A percentile compares a stretch with the other conserved stretches of the same genome.
phyloP scores from a whole-genome alignment of 1,140 invertebrate genomes.

The Drosophila kanapiae region DNA sequence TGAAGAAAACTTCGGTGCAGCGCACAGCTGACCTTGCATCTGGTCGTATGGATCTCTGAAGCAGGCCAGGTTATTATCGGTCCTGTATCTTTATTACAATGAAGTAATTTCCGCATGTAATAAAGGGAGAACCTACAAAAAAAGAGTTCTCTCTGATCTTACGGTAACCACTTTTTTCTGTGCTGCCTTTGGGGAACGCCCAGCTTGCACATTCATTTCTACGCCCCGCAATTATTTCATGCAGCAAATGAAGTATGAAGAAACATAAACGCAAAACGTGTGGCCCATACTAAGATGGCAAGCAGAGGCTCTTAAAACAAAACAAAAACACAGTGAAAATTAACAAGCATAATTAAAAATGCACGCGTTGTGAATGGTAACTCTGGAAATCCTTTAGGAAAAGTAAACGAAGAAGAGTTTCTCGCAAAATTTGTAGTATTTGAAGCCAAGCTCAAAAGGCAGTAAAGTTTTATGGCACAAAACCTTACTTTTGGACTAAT shows the following conservation, averaged over 20 bases:
- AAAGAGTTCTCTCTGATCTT: slow-evolving; percentile 30
- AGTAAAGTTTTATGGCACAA: slow-evolving; percentile 11
- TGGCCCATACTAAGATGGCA: slow-evolving; percentile 67
- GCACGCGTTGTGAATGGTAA: slow-evolving; percentile 22
- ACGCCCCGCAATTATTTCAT: slow-evolving; percentile 76
- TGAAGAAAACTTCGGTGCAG: background rate
- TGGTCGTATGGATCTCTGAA: slow-evolving; percentile 13
- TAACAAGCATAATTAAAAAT: slow-evolving; percentile 71
- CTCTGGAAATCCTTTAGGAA: background rate
- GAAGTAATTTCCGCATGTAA: slow-evolving; percentile 74
- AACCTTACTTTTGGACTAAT: slow-evolving; percentile 2
- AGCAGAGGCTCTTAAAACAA: slow-evolving; percentile 11
- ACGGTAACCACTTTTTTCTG: slow-evolving; percentile 56
- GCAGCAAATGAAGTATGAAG: slow-evolving; percentile 74
- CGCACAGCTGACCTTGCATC: slow-evolving; percentile 55
- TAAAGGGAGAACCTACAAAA: slow-evolving; percentile 16
- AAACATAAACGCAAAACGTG: slow-evolving; percentile 74
- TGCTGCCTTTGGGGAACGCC: slow-evolving; percentile 15
- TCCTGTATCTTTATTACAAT: slow-evolving; percentile 56
- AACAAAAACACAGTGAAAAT: slow-evolving; percentile 18
- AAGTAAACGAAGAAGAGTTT: background rate
- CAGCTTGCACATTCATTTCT: slow-evolving; percentile 63
- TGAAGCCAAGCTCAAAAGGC: background rate
- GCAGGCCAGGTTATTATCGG: slow-evolving; percentile 40
- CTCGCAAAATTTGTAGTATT: slow-evolving; percentile 7